Percentiles rank a stretch among this genome's conserved stretches.
Evolutionary conservation across 1,140 invertebrate species (phyloP).

Genomic region (Drosophila repletoides): DNA sequence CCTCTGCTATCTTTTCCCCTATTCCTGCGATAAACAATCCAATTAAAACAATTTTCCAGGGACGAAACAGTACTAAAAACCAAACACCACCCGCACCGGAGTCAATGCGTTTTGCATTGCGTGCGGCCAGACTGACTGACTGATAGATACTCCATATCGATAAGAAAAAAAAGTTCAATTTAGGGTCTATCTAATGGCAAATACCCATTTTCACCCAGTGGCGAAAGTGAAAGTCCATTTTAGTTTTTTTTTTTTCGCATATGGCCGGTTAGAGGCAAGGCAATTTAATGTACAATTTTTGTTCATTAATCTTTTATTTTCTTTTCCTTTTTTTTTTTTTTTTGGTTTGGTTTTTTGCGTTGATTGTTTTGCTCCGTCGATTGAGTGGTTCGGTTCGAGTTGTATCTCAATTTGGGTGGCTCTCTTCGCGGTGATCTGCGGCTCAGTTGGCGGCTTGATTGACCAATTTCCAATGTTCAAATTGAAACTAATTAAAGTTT

Average conservation of each 20-base stretch:
- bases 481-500: conserved; percentile 51
- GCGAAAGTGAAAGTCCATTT: conserved; percentile 61
- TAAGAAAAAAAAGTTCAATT: conserved; percentile 17
- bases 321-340: conserved; percentile 16
- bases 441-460: conserved; percentile 11
- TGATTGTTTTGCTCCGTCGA: conserved; percentile 55
- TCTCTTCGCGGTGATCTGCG: not conserved
- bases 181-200: conserved; percentile 16
- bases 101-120: conserved; percentile 64
- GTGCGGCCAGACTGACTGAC: conserved; percentile 24
- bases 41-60: conserved; percentile 75
- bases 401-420: conserved; percentile 10
- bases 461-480: conserved; percentile 21
- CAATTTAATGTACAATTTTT: conserved; percentile 64
- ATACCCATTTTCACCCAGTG: conserved; percentile 30
- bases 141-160: conserved; percentile 3
- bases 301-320: conserved; percentile 66
- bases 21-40: conserved; percentile 61
- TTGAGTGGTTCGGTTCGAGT: conserved; percentile 33
- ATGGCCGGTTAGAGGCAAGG: conserved; percentile 25
- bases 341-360: conserved; percentile 32
- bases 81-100: conserved; percentile 4
- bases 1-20: not conserved
- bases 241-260: no score
- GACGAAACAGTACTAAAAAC: conserved; percentile 26